These are phyloP conservation scores for Chironomus striatipennis DNA, from an alignment of 1,140 invertebrate species.

Conservation along the genomic window DNA sequence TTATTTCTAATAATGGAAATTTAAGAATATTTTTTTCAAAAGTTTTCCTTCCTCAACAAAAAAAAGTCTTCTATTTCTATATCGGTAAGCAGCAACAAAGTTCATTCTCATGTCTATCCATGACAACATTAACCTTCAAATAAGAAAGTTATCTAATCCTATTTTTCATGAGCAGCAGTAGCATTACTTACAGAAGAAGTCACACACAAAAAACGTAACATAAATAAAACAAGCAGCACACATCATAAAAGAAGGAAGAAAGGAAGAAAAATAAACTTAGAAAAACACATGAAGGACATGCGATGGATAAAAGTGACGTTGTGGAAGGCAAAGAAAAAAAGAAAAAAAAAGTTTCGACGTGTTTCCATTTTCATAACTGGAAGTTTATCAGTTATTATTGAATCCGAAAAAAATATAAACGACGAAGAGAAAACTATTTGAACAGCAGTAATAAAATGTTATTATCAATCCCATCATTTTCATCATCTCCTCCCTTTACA, in stretches of 20 bases:
- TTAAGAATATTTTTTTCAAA: too few relatives aligned
- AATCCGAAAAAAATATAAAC: not conserved
- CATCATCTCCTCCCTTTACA: not conserved
- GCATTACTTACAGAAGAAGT: too few relatives aligned
- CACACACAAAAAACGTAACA: not conserved
- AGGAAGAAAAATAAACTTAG: not conserved
- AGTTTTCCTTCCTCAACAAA: too few relatives aligned
- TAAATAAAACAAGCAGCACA: not conserved
- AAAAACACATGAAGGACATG: not conserved
- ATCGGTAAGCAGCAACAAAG: too few relatives aligned
- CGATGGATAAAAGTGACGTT: not conserved
- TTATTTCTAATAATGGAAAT: too few relatives aligned
- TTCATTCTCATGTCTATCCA: too few relatives aligned
- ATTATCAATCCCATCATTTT: constrained; percentile 22
- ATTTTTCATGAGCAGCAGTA: too few relatives aligned
- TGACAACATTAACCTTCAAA: not conserved
- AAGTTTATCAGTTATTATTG: constrained; percentile 23
- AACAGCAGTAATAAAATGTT: constrained; percentile 22
- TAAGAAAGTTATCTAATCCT: not conserved
- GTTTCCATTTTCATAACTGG: constrained; percentile 5
- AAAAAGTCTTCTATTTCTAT: too few relatives aligned
- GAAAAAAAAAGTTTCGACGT: not conserved
- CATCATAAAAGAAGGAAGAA: not conserved
- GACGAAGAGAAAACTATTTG: not conserved
- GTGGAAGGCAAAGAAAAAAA: not conserved